Evolutionary conservation across 1,140 invertebrate species (phyloP).

Genomic region (Phenacoccus solenopsis): DNA sequence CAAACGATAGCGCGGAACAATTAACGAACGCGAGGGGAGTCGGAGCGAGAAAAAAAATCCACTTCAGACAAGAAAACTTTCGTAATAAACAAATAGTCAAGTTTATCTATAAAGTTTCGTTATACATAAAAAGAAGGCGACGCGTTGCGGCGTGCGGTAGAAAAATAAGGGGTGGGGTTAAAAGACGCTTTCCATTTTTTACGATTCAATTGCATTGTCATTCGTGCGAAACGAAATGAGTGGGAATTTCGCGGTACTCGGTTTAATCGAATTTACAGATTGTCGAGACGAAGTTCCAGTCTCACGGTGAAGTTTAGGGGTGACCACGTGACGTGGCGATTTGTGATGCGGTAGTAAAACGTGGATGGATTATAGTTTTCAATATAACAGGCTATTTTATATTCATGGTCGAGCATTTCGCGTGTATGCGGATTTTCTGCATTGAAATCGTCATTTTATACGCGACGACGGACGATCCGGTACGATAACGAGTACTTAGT

Average conservation of each 20-base stretch:
- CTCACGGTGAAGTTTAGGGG: background rate
- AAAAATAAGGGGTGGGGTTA: background rate
- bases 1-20: background rate
- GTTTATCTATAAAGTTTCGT: background rate
- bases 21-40: no score
- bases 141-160: background rate
- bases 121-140: background rate
- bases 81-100: slow-evolving; percentile 3
- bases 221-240: background rate
- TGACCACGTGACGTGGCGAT: background rate
- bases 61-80: background rate
- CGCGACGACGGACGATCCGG: no score
- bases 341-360: background rate
- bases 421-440: no score
- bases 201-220: background rate
- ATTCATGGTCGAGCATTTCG: background rate
- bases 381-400: background rate
- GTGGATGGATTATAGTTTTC: background rate
- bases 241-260: background rate
- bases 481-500: no score
- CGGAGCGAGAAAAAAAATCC: background rate
- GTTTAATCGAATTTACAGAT: background rate
- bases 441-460: no score
- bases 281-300: background rate
- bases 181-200: background rate